Base-by-base conservation (phyloP, 2,797 vertebrate species). In the Scolopax bukidnonensis region DNA sequence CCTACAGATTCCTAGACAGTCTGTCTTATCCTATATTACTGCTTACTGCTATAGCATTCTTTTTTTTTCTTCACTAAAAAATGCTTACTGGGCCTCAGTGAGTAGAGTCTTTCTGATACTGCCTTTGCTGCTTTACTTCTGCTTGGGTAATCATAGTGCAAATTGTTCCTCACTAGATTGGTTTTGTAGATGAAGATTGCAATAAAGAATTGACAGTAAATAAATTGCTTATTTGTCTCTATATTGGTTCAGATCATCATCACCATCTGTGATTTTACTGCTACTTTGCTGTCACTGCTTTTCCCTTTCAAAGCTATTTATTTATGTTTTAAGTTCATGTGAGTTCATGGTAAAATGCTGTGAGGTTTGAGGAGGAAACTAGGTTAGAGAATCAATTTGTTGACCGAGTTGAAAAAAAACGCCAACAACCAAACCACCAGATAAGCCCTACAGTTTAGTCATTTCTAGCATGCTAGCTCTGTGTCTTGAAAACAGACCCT, bases 371-470 rank as follows among this genome's bases (percentile, higher is more conserved):
- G 92, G 68, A 96, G 67, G 70, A 96, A 96, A 96, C 67, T 96
- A 87, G 96, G 96, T 96, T 96, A 96, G 87, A 79, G 77, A 95
- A 96, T 96, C 96, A 95, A 93, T 96, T 93, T 90, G 89, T 96
- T 87, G 86, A 84, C 87, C 70, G 92, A 87, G 59, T 93, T 74
- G 5, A 73, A 89, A 93, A 65, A 69, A 36, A 50, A 40, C 17
- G 1, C 51, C 6, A 53, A 15, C 5, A 12, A 24, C 9, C 41
- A 32, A 51, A 36, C 15, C 33, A 48, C 15, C 63, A 65, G 36
- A 89, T 65, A 87, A 76, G 30, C 28, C 17, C 16, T 89, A 2
- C 32, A 53, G 28, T 78, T 92, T n/a, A 81, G 33, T 77, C 14
- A 10, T 84, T 57, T 71, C 32, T 90, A 40, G 15, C 51, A 8